A percentile compares a stretch with the other conserved stretches of the same genome.
phyloP scores from a whole-genome alignment of 2,888 invertebrate species.

The Achlya flavicornis region DNA sequence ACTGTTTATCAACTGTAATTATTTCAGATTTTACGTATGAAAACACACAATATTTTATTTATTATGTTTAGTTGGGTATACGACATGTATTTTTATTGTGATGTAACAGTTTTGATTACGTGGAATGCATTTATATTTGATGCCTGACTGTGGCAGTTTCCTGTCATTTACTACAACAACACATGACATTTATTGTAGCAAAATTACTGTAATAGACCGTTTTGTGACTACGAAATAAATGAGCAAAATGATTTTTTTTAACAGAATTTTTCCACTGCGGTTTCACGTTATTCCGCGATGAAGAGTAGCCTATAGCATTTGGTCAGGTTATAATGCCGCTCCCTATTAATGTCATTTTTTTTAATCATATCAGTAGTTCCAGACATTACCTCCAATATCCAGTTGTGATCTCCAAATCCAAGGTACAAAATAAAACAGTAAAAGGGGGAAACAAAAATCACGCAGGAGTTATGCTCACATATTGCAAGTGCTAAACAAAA shows the following conservation, averaged over 20 bases:
- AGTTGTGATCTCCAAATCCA: too few species aligned
- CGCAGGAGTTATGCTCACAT: neutral
- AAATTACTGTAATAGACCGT: neutral
- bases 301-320: too few species aligned
- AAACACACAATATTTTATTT: too few species aligned
- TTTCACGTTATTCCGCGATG: too few species aligned
- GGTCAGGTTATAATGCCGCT: too few species aligned
- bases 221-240: neutral
- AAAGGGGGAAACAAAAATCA: conserved; percentile 5
- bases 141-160: neutral
- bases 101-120: neutral
- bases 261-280: too few species aligned
- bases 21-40: neutral
- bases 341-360: too few species aligned
- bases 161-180: neutral
- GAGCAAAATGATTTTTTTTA: too few species aligned
- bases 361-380: too few species aligned
- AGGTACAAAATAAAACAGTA: neutral
- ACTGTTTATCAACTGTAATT: too few species aligned
- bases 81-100: neutral
- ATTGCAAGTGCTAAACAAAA: conserved; percentile 12
- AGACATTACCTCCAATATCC: too few species aligned
- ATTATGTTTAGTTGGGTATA: neutral
- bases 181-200: neutral
- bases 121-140: neutral